Evolutionary conservation across 1,140 invertebrate genomes (phyloP).

Genomic region (Tetramorium alpestre): DNA sequence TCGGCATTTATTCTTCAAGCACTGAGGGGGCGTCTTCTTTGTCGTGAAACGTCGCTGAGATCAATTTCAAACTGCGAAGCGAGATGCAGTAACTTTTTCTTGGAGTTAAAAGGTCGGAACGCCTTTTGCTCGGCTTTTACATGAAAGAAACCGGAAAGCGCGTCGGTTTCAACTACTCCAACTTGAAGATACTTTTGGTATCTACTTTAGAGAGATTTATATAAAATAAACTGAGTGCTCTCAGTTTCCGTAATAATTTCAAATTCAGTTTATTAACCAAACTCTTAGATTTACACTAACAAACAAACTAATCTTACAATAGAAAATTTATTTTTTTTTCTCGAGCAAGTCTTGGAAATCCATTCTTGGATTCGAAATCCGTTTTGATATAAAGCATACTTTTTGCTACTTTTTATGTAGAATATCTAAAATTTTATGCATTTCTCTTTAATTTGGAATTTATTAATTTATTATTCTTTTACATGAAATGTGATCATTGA

Average conservation of each 20-base stretch:
- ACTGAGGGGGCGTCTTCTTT: conserved; percentile 6
- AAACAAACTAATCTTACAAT: not conserved
- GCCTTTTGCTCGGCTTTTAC: conserved; percentile 17
- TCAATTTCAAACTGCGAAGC: conserved; percentile 40
- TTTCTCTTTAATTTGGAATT: not conserved
- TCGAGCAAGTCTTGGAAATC: not conserved
- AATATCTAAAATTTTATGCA: not conserved
- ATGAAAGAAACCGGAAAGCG: conserved; percentile 25
- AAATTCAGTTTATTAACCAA: conserved; percentile 4
- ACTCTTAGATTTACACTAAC: not conserved
- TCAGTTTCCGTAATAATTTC: conserved; percentile 18
- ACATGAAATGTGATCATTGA: not conserved
- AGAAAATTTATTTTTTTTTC: not conserved
- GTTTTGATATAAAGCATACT: not conserved
- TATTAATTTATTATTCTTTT: not conserved
- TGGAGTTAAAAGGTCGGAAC: conserved; percentile 15
- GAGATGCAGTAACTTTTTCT: conserved; percentile 17
- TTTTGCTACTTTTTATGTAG: not conserved
- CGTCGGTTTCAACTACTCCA: conserved; percentile 18
- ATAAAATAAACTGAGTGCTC: not conserved
- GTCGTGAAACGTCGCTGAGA: conserved; percentile 7
- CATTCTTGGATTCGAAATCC: not conserved
- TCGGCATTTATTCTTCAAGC: conserved; percentile 30
- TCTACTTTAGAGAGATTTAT: conserved; percentile 17
- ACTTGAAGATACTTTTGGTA: not conserved